Base-by-base conservation (phyloP, 1,140 invertebrate genomes). In the Drosophila persimilis region DNA sequence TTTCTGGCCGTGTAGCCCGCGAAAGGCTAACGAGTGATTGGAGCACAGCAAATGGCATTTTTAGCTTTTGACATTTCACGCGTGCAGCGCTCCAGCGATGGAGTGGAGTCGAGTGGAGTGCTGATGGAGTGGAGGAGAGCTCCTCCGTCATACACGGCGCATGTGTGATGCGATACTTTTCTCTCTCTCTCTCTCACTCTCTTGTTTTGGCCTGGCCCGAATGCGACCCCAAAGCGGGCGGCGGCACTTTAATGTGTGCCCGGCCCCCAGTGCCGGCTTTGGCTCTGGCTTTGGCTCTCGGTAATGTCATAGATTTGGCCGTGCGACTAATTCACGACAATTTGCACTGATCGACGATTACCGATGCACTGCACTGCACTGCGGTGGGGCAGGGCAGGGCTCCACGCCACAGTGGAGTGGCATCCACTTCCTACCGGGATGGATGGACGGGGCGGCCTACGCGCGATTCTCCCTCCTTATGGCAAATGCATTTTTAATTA, bases 41-140 rank as follows among this genome's bases (percentile, higher is more conserved):
- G 43, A 48, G 43, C 51, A 50, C 35, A 26, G 67, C 29, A 81
- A 88, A 88, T 88, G 79, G 83, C 78, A 83, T 83, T 88, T 88
- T 88, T 79, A 88, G 69, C 83, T 83, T 88, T 88, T 88, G 83
- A 88, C 83, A 88, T 88, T 88, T 88, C 83, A 88, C 83, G 83
- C 83, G 84, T 88, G 81, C 73, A 73, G 43, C 63, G 31, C 51
- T 45, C 45, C 58, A 47, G 5, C 51, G 47, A 22, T 52, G 52
- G 15, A 55, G 41, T 31, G 20, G 46, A 31, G 20, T 13, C 39
- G 3, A 44, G 17, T 52, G 35, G 13, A 29, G 47, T 51, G 46
- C 13, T 44, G 47, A 60, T 62, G 48, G 51, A 39, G 35, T 39
- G 31, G 11, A 11, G 35, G 35, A 39, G 35, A 39, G 47, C 17